phyloP scores from a whole-genome alignment of 2,113 vertebrate genomes.

The Pseudorasbora parva region DNA sequence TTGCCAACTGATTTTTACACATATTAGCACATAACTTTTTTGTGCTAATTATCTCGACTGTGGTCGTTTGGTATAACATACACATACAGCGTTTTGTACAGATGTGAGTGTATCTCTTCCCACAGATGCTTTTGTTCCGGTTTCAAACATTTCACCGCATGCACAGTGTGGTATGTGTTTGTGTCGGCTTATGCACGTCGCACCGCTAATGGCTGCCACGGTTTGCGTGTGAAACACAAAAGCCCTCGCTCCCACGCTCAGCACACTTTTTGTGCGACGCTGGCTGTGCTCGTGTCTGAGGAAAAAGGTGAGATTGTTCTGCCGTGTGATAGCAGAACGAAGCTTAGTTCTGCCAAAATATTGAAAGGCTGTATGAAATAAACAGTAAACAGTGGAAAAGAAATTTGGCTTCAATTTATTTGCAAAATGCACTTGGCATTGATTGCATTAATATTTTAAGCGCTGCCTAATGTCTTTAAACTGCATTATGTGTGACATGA shows the following conservation, averaged over 20 bases:
- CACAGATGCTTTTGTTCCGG: constrained; percentile 27
- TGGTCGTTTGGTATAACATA: not conserved
- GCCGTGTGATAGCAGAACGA: constrained; percentile 26
- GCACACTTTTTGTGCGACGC: constrained; percentile 47
- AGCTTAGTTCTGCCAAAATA: constrained; percentile 21
- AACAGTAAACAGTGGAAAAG: constrained; percentile 3
- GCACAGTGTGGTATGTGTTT: constrained; percentile 43
- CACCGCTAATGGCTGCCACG: constrained; percentile 37
- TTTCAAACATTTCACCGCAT: constrained; percentile 27
- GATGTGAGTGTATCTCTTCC: constrained; percentile 16
- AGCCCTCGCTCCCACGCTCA: constrained; percentile 49
- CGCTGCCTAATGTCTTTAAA: not conserved
- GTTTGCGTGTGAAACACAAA: constrained; percentile 51
- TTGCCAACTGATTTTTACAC: not conserved
- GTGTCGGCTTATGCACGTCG: constrained; percentile 31
- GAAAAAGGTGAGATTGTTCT: constrained; percentile 47
- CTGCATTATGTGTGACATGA: not conserved
- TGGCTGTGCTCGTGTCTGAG: constrained; percentile 29
- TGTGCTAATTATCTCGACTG: not conserved
- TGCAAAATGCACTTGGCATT: constrained; percentile 17
- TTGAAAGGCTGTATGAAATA: not conserved
- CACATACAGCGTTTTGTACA: constrained; percentile 36
- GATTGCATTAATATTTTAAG: constrained; percentile 28
- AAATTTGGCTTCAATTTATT: constrained; percentile 22
- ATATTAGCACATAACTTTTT: not conserved